A percentile compares a stretch with the other conserved stretches of the same genome.
Conservation (phyloP, 2,888 invertebrate genomes). For the Tachina grossa region DNA sequence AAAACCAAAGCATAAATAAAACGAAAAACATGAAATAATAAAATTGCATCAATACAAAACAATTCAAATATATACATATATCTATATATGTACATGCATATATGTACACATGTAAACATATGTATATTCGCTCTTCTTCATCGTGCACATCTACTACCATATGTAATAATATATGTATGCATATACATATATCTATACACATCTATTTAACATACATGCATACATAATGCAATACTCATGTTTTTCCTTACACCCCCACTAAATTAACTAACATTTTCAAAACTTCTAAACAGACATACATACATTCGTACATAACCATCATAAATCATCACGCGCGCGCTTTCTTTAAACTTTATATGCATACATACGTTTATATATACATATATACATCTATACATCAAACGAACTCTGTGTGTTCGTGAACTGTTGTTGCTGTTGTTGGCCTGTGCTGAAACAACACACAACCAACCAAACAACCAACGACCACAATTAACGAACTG, state of each 20-base stretch:
- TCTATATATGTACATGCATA: not conserved
- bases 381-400: not conserved
- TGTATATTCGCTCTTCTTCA: too few relatives aligned
- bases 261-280: slow-evolving; percentile 18
- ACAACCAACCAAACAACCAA: slow-evolving; percentile 44
- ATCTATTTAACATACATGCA: not conserved
- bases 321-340: slow-evolving; percentile 72
- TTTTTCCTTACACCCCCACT: slow-evolving; percentile 2
- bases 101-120: too few relatives aligned
- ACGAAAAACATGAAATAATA: slow-evolving; percentile 6
- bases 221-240: not conserved
- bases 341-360: slow-evolving; percentile 60
- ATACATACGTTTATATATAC: slow-evolving; percentile 19
- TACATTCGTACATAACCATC: slow-evolving; percentile 55
- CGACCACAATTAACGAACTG: slow-evolving; percentile 65
- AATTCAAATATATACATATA: not conserved
- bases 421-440: slow-evolving; percentile 43
- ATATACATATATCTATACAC: not conserved
- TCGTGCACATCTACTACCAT: not conserved
- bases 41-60: slow-evolving; percentile 46
- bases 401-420: slow-evolving; percentile 47
- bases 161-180: slow-evolving; percentile 1
- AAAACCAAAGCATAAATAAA: slow-evolving; percentile 18
- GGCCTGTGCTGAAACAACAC: slow-evolving; percentile 70
- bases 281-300: slow-evolving; percentile 48